A percentile compares a stretch with the other conserved stretches of the same genome.
Conservation (phyloP, 2,888 invertebrate species). For the Malachius bipustulatus region DNA sequence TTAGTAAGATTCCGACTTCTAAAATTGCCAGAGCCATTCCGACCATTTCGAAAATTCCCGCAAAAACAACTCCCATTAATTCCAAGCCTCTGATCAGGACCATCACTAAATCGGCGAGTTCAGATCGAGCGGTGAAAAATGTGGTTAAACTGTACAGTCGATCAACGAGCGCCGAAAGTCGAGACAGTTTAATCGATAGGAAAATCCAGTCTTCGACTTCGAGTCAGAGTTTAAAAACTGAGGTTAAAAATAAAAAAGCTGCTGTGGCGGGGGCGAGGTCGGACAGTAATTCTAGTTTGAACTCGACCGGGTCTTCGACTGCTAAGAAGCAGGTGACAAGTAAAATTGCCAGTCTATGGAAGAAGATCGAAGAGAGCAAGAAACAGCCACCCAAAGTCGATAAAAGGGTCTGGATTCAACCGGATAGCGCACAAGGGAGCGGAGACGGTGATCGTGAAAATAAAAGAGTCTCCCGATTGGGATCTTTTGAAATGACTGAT, state of each 20-base stretch:
- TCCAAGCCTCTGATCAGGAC: constrained; percentile 25
- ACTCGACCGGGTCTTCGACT: constrained; percentile 37
- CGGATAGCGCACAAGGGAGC: constrained; percentile 21
- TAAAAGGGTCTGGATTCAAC: constrained; percentile 30
- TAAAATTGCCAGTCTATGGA: constrained; percentile 72
- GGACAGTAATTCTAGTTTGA: constrained; percentile 49
- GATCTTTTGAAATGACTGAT: constrained; percentile 36
- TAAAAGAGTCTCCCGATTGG: constrained; percentile 40
- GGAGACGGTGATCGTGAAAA: constrained; percentile 32
- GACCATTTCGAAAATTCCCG: constrained; percentile 23
- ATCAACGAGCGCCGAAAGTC: constrained; percentile 35
- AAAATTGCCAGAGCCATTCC: constrained; percentile 28
- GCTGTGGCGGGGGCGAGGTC: constrained; percentile 34
- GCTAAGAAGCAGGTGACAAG: constrained; percentile 55
- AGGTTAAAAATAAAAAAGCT: constrained; percentile 32
- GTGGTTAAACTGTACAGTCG: constrained; percentile 26
- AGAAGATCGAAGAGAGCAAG: constrained; percentile 59
- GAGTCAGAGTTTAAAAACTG: constrained; percentile 45
- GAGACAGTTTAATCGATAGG: constrained; percentile 22
- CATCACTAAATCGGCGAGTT: constrained; percentile 27
- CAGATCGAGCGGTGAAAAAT: constrained; percentile 24
- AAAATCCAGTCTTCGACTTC: constrained; percentile 42
- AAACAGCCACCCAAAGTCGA: constrained; percentile 44
- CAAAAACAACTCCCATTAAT: constrained; percentile 21
- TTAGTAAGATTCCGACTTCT: constrained; percentile 24